Percentiles rank a stretch among this genome's conserved stretches.
These are phyloP conservation scores for Lucilia sericata DNA, from an alignment of 1,140 invertebrate genomes.

Conservation along the genomic window DNA sequence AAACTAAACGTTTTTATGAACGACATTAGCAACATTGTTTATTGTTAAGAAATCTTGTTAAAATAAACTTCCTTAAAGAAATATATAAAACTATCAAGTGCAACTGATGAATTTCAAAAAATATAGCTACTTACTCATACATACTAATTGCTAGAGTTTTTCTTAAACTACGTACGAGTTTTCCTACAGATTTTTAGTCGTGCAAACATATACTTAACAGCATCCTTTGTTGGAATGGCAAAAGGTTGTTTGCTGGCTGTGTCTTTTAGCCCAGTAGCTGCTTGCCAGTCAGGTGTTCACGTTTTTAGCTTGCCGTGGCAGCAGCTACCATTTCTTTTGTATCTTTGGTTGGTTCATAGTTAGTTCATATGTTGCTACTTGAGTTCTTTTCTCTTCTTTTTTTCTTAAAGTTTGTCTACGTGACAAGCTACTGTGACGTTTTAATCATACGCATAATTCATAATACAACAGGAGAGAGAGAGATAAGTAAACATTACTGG, in stretches of 20 bases:
- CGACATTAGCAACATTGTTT: constrained; percentile 26
- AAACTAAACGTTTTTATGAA: neutral
- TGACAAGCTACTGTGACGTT: constrained; percentile 42
- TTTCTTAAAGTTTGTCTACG: neutral
- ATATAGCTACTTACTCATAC: neutral
- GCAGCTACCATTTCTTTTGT: neutral
- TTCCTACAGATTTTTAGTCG: neutral
- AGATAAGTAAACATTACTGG: neutral
- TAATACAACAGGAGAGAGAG: neutral
- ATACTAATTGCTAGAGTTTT: constrained; percentile 21
- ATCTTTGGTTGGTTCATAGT: neutral
- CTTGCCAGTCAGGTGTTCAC: neutral
- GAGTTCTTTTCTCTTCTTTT: too few relatives aligned
- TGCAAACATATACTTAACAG: neutral
- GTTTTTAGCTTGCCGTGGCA: neutral
- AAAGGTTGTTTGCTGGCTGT: neutral
- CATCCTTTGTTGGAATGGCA: neutral
- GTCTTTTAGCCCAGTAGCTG: neutral
- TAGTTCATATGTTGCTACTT: neutral
- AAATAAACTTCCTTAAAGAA: neutral
- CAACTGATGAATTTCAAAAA: too few relatives aligned
- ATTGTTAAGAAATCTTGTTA: neutral
- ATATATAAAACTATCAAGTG: too few relatives aligned
- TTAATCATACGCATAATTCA: constrained; percentile 43
- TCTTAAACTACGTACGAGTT: neutral